phyloP scores from a whole-genome alignment of 2,888 invertebrate species.

The Cephus pygmeus region DNA sequence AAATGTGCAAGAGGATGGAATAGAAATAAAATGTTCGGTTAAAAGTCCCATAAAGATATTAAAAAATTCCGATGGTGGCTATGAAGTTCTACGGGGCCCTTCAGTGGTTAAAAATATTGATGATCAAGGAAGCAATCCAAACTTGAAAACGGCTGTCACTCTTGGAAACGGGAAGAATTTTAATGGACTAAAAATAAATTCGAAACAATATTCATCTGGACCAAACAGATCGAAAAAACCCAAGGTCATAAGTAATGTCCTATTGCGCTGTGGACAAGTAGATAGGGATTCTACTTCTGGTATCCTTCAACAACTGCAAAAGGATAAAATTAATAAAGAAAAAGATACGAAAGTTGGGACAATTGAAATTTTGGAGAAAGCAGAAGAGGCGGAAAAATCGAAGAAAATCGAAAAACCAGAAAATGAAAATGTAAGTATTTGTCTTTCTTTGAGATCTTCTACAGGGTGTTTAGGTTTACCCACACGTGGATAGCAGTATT shows the following conservation, averaged over 20 bases:
- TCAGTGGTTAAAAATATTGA: slow-evolving; percentile 5
- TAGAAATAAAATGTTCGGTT: slow-evolving; percentile 26
- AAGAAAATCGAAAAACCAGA: slow-evolving; percentile 28
- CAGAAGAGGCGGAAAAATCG: slow-evolving; percentile 25
- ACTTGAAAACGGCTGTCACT: slow-evolving; percentile 19
- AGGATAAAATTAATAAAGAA: slow-evolving; percentile 19
- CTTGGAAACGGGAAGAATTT: slow-evolving; percentile 51
- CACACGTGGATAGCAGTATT: too few species aligned
- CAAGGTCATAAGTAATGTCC: slow-evolving; percentile 54
- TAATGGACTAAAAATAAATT: slow-evolving; percentile 54
- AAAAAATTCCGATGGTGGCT: slow-evolving; percentile 53
- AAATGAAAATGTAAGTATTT: slow-evolving; percentile 7
- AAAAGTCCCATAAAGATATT: slow-evolving; percentile 57
- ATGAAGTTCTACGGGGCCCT: slow-evolving; percentile 46
- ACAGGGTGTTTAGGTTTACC: too few species aligned
- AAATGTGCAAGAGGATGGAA: not conserved
- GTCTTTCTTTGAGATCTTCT: too few species aligned
- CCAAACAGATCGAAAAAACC: slow-evolving; percentile 43
- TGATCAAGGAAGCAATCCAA: not conserved
- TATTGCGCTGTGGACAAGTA: slow-evolving; percentile 36
- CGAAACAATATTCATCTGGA: slow-evolving; percentile 52
- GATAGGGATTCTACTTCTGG: slow-evolving; percentile 27
- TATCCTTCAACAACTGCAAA: slow-evolving; percentile 24
- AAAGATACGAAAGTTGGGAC: slow-evolving; percentile 4
- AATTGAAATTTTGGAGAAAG: not conserved